Evolutionary conservation across 2,113 vertebrate genomes (phyloP), one percentile per base, ranked within the genome.

Genomic region (Excalfactoria chinensis): DNA sequence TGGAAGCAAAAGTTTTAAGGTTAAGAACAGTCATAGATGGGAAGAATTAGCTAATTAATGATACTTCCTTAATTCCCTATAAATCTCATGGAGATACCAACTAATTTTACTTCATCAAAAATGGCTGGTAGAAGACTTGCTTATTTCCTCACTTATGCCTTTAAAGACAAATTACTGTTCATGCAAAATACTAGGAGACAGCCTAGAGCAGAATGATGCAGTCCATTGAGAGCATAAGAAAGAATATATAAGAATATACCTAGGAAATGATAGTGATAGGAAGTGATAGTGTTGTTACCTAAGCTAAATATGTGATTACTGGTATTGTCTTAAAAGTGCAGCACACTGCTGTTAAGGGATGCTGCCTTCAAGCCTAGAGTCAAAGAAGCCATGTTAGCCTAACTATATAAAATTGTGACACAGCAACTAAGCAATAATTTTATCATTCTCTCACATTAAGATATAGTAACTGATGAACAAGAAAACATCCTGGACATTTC

Each of bases 1-100:
- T 88, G 25, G 63, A 95, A 89, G 40, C 78, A 95, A 88, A 71
- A 58, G 44, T 30, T 79, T 95, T 72, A 64, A 9, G 0, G 16
- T 74, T 96, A 93, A 92, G 92, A 96, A 84, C 25, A 4, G 64
- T 72, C 68, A n/a, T 51, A 90, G 72, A 93, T 88, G n/a, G 84
- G 88, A 88, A 68, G 51, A 82, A 30, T 66, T 84, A 93, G 40
- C 67, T 94, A 94, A 90, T 95, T 94, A 95, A 95, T 74, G 63
- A 84, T 75, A 88, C 28, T 89, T 89, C 82, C 86, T 90, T 88
- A 95, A 62, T 17, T 90, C n/a, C 28, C 30, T 23, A 35, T 41
- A 69, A 88, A 74, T 90, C 56, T 93, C 20, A 74, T 13, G 22
- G 34, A 75, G 13, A 56, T 87, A 83, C 7, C 28, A 75, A 84